These are phyloP conservation scores for Silurus meridionalis DNA, from an alignment of 2,113 vertebrate genomes.

Conservation along the genomic window DNA sequence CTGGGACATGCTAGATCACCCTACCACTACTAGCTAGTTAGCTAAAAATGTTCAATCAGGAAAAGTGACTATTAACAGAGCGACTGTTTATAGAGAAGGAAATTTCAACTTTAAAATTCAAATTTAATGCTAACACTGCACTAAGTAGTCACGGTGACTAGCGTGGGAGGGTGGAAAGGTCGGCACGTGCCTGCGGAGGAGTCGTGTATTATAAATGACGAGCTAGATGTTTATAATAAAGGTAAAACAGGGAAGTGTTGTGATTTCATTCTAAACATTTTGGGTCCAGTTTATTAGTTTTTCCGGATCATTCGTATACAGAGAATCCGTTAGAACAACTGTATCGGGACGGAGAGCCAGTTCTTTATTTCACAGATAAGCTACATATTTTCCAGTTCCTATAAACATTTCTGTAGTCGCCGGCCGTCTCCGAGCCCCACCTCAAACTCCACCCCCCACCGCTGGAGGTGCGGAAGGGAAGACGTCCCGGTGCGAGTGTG, in stretches of 20 bases:
- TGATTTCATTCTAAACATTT: neutral
- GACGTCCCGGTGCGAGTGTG: slow-evolving; percentile 18
- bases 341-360: slow-evolving; percentile 21
- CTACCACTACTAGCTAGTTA: neutral
- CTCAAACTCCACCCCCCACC: too few species aligned
- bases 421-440: too few species aligned
- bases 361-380: slow-evolving; percentile 7
- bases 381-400: slow-evolving; percentile 14
- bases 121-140: neutral
- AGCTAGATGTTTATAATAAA: neutral
- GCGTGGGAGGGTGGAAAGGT: neutral
- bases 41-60: neutral
- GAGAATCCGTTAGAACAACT: neutral
- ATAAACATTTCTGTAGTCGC: neutral
- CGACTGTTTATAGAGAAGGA: neutral
- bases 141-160: neutral
- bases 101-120: neutral
- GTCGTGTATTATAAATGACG: neutral
- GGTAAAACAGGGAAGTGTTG: neutral
- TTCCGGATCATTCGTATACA: neutral
- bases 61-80: neutral
- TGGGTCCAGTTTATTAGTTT: slow-evolving; percentile 11
- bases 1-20: neutral
- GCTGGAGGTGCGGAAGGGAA: neutral
- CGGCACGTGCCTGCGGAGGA: slow-evolving; percentile 9